Conservation (phyloP, 2,113 vertebrate genomes). For the Chloropsis hardwickii region DNA sequence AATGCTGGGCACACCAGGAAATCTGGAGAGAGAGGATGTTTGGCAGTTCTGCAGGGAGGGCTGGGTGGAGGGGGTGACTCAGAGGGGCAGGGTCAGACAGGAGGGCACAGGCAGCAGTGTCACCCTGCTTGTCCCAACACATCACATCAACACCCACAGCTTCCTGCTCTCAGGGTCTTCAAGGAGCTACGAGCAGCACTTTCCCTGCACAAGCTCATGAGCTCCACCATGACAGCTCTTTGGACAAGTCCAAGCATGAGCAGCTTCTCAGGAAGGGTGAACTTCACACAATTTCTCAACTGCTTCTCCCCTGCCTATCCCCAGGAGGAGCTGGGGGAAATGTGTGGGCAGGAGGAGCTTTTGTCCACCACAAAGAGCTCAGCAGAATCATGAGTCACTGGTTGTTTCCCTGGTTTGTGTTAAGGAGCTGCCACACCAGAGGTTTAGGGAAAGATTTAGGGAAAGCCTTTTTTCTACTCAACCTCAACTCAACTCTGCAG, state of each 20-base stretch:
- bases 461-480: neutral
- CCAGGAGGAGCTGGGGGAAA: neutral
- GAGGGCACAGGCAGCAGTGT: neutral
- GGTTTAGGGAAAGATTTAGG: neutral
- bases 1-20: neutral
- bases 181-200: neutral
- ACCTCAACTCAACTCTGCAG: neutral
- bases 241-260: neutral
- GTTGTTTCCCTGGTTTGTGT: neutral
- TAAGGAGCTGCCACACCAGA: neutral
- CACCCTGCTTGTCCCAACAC: neutral
- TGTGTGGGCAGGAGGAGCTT: neutral
- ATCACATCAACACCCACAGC: neutral
- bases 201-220: neutral
- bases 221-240: neutral
- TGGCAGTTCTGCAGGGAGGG: neutral
- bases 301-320: neutral
- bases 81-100: neutral
- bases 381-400: neutral
- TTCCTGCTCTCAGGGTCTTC: neutral
- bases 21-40: neutral
- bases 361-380: neutral
- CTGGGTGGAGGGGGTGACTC: neutral
- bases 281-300: neutral
- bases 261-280: neutral